Evolutionary conservation across 2,888 invertebrate genomes (phyloP).

Genomic region (Acleris emargana): DNA sequence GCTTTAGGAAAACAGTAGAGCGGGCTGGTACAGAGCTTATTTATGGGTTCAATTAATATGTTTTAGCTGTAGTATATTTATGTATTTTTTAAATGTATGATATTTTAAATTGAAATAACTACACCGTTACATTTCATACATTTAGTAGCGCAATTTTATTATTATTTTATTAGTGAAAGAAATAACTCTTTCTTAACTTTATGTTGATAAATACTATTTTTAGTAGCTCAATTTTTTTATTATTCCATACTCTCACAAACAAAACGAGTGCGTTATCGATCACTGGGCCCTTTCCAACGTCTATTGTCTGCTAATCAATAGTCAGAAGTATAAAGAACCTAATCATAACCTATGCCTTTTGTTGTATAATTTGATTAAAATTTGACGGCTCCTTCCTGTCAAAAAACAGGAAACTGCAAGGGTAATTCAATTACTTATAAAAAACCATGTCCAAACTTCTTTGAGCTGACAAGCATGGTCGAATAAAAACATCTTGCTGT

Average conservation of each 20-base stretch:
- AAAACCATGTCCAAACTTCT: conserved; percentile 43
- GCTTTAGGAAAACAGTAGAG: too few relatives aligned
- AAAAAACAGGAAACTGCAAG: conserved; percentile 65
- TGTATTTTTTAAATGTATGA: too few relatives aligned
- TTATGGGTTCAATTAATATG: too few relatives aligned
- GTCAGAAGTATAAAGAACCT: conserved; percentile 41
- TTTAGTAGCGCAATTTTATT: too few relatives aligned
- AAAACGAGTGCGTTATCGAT: conserved; percentile 8
- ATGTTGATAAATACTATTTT: too few relatives aligned
- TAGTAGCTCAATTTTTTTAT: too few relatives aligned
- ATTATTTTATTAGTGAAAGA: too few relatives aligned
- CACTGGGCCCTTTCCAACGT: neutral
- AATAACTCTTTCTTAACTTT: too few relatives aligned
- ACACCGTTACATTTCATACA: too few relatives aligned
- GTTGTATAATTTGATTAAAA: conserved; percentile 76
- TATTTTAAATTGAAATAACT: too few relatives aligned
- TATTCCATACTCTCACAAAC: neutral
- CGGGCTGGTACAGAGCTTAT: too few relatives aligned
- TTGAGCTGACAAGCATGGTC: conserved; percentile 42
- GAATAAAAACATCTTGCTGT: neutral
- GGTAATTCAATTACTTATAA: conserved; percentile 70
- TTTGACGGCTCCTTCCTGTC: conserved; percentile 74
- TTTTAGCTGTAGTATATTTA: too few relatives aligned
- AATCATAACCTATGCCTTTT: conserved; percentile 68
- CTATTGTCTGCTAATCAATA: conserved; percentile 34